Evolutionary conservation across 1,140 invertebrate genomes (phyloP), one percentile per base, ranked within the genome.

Genomic region (Physella acuta): DNA sequence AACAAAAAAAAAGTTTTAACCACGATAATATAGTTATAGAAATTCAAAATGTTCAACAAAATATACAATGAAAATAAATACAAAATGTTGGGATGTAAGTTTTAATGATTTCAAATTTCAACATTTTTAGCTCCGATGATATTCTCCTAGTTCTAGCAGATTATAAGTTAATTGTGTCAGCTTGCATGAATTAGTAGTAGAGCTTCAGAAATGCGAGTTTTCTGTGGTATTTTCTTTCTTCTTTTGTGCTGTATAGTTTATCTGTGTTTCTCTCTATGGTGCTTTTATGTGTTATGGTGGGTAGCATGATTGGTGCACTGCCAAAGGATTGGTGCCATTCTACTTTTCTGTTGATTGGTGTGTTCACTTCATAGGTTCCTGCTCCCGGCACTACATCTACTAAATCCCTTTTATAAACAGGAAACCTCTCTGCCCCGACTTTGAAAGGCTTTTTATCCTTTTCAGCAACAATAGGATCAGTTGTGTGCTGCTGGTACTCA

Each of bases 321-420:
- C 83, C 83, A 79, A 84, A 84, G 36, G 81, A 79, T 71, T 84
- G 80, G 64, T 84, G 83, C 80, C 81, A 84, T 69, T 83, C 79
- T 4, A 84, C 82, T 62, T 81, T 74, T 36, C 81, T 72, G 61
- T 79, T 81, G 16, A 55, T 51, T 28, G 71, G 75, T n/a, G 79
- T 75, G 34, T 79, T 65, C 62, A 81, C 79, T 39, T 82, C 82
- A 76, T 84, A 84, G 34, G 78, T 78, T 0, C 83, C 83, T 61
- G 82, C 73, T 3, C 83, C n/a, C n/a, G n/a, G n/a, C n/a, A n/a
- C n/a, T n/a, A n/a, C n/a, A n/a, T n/a, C n/a, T n/a, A n/a, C n/a
- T n/a, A n/a, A n/a, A n/a, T n/a, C n/a, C n/a, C n/a, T n/a, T n/a
- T n/a, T n/a, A n/a, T n/a, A n/a, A n/a, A 81, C 71, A 36, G 77